A percentile compares a stretch with the other conserved stretches of the same genome.
Conservation (phyloP, 2,113 vertebrate species). For the Rhadina sibilatrix region DNA sequence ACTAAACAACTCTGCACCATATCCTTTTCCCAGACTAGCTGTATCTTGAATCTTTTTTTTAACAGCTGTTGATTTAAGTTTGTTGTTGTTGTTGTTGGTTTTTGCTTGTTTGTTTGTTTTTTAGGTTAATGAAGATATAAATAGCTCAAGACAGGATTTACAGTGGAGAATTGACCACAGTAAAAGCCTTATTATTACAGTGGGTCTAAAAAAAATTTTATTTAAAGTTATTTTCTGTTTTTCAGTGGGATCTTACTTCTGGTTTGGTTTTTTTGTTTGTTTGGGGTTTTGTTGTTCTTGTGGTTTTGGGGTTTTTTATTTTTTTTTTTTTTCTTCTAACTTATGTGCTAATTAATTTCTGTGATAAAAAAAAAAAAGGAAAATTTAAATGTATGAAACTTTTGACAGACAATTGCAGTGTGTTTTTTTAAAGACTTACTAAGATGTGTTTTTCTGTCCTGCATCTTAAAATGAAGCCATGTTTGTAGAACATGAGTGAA, state of each 20-base stretch:
- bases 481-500: background rate
- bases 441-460: accelerated
- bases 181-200: background rate
- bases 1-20: background rate
- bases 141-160: background rate
- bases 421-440: accelerated
- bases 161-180: background rate
- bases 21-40: background rate
- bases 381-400: background rate
- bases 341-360: background rate
- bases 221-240: background rate
- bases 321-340: background rate
- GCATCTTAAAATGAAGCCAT: background rate
- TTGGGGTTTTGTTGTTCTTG: background rate
- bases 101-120: too few species aligned
- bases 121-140: background rate
- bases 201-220: background rate
- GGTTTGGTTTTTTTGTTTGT: background rate
- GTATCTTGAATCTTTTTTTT: background rate
- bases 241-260: background rate
- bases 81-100: too few species aligned
- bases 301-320: background rate
- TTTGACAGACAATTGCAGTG: background rate
- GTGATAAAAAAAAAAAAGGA: background rate
- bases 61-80: background rate